These are phyloP conservation scores for Achroia grisella DNA, from an alignment of 1,140 invertebrate species.

Conservation along the genomic window DNA sequence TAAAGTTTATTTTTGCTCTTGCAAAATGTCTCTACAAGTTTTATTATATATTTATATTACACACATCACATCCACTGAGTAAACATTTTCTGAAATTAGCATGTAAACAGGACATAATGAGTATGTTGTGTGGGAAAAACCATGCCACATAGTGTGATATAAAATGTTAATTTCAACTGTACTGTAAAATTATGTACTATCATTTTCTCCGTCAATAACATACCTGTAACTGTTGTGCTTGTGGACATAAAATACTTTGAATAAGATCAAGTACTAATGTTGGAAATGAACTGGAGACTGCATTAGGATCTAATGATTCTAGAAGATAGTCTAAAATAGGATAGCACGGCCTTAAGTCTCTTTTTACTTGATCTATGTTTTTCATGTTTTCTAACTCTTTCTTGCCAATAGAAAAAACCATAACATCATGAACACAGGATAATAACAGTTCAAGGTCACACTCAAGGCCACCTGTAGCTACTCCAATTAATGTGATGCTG, in stretches of 20 bases:
- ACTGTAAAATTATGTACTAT: too few relatives aligned
- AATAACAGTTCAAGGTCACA: conserved; percentile 78
- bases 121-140: too few relatives aligned
- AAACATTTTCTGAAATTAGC: too few relatives aligned
- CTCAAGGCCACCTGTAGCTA: conserved; percentile 78
- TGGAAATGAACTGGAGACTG: conserved; percentile 72
- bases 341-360: conserved; percentile 84
- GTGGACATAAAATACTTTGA: conserved; percentile 79
- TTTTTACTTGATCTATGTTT: conserved; percentile 86
- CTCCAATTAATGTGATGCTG: conserved; percentile 79
- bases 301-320: conserved; percentile 80
- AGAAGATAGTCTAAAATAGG: conserved; percentile 83
- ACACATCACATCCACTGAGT: too few relatives aligned
- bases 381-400: conserved; percentile 83
- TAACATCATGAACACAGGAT: conserved; percentile 81
- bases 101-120: too few relatives aligned
- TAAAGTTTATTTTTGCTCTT: too few relatives aligned
- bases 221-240: conserved; percentile 84
- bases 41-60: too few relatives aligned
- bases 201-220: conserved; percentile 7
- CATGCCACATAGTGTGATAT: too few relatives aligned
- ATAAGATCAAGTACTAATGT: conserved; percentile 78
- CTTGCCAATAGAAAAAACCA: conserved; percentile 85
- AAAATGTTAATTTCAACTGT: too few relatives aligned
- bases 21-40: too few relatives aligned